Conservation (phyloP, 2,113 vertebrate genomes). For the Eclectus roratus region DNA sequence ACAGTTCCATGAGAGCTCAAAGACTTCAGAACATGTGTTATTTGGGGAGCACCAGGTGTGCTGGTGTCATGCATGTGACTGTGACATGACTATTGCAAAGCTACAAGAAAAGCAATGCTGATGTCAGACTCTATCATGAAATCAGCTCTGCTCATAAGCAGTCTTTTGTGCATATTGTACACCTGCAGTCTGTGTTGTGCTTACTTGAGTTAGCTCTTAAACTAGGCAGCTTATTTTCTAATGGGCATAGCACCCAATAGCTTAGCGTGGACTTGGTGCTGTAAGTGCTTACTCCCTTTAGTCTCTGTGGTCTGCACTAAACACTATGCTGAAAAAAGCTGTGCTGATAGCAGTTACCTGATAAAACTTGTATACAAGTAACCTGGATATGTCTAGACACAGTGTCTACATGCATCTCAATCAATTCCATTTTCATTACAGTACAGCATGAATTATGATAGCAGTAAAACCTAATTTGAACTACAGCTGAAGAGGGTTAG, state of each 20-base stretch:
- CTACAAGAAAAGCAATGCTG: neutral
- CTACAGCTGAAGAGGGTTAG: slow-evolving; percentile 24
- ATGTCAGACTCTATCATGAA: neutral
- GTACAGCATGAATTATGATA: neutral
- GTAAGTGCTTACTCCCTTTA: neutral
- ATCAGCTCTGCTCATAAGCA: neutral
- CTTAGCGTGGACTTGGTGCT: neutral
- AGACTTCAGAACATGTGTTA: rapidly evolving
- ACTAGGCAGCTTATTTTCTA: neutral
- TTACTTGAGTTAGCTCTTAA: neutral
- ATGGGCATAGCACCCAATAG: neutral
- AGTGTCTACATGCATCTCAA: neutral
- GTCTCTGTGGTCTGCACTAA: neutral
- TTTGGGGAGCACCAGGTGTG: neutral
- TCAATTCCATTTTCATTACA: neutral
- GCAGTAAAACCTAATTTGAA: slow-evolving; percentile 34
- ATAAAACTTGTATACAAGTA: neutral
- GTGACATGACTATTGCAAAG: neutral
- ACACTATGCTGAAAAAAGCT: neutral
- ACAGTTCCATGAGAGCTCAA: neutral
- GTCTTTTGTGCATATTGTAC: rapidly evolving
- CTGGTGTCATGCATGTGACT: neutral
- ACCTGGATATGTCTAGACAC: neutral
- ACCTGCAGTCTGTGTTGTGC: too few species aligned
- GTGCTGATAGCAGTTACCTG: neutral